These are phyloP conservation scores for Aurelia aurita complex sp. Pacific DNA, from an alignment of 30 jellyfish, hydroid and myxozoan genomes.

Conservation along the genomic window DNA sequence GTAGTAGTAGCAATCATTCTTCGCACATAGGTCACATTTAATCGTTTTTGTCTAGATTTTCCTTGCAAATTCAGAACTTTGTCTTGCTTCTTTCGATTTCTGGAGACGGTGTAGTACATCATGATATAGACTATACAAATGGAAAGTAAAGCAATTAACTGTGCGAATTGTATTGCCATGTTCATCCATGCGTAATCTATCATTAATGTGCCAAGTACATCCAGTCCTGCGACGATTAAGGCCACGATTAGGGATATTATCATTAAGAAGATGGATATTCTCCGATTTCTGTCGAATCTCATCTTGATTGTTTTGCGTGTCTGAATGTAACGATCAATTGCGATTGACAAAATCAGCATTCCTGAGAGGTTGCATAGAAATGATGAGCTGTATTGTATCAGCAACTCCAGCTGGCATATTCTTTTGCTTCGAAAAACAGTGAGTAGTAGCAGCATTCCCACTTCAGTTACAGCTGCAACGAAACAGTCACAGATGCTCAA, in stretches of 20 bases:
- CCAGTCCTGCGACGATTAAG: constrained; percentile 1
- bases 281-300: constrained; percentile 19
- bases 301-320: constrained; percentile 35
- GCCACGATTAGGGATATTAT: constrained; percentile 23
- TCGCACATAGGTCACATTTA: constrained; percentile 18
- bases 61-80: constrained; percentile 2
- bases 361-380: constrained; percentile 52
- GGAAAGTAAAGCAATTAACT: constrained; percentile 15
- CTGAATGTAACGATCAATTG: constrained; percentile 47
- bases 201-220: constrained; percentile 53
- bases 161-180: constrained; percentile 51
- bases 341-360: constrained; percentile 47
- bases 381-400: constrained; percentile 57
- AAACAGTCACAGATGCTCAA: constrained; percentile 43
- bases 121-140: constrained; percentile 29
- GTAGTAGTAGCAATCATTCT: constrained; percentile 47
- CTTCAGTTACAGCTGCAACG: constrained; percentile 15
- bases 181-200: constrained; percentile 44
- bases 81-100: constrained; percentile 10
- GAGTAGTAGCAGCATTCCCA: constrained; percentile 4
- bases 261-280: constrained; percentile 1
- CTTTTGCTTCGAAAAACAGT: constrained; percentile 12
- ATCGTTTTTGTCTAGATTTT: constrained; percentile 5
- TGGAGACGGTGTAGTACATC: constrained; percentile 41
- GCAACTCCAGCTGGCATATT: constrained; percentile 31